Conservation (phyloP, 1,140 invertebrate genomes). For the Druon quercuslanigerum region DNA sequence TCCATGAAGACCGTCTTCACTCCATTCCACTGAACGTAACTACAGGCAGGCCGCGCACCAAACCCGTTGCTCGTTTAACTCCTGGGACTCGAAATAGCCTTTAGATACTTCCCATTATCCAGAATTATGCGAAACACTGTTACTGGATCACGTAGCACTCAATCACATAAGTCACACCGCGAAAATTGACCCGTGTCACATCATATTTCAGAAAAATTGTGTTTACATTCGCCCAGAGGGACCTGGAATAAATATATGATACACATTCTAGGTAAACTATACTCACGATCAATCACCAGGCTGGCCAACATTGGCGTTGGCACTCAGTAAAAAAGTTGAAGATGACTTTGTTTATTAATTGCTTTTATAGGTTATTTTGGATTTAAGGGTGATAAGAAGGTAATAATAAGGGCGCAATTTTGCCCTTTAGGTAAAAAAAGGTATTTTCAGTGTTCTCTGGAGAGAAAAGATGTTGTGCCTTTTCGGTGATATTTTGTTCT, state of each 20-base stretch:
- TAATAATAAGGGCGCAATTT: too few relatives aligned
- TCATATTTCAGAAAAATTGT: conserved; percentile 58
- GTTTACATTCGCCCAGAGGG: conserved; percentile 58
- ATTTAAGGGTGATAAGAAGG: too few relatives aligned
- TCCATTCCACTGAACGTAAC: conserved; percentile 19
- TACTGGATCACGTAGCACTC: not conserved
- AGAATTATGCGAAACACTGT: conserved; percentile 18
- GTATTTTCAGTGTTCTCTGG: not conserved
- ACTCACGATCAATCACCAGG: conserved; percentile 60
- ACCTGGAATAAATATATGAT: conserved; percentile 50
- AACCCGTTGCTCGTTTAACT: conserved; percentile 39
- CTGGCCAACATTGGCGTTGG: conserved; percentile 48
- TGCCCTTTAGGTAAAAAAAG: not conserved
- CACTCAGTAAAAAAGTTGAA: not conserved
- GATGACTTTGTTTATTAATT: not conserved
- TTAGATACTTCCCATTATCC: conserved; percentile 8
- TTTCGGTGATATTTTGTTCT: conserved; percentile 14
- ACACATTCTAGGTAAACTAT: conserved; percentile 56
- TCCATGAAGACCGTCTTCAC: conserved; percentile 41
- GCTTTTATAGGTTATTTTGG: too few relatives aligned
- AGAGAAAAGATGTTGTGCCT: not conserved
- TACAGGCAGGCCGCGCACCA: conserved; percentile 28
- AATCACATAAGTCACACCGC: conserved; percentile 32
- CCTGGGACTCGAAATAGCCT: conserved; percentile 36
- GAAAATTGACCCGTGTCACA: conserved; percentile 51